Evolutionary conservation across 2,113 vertebrate species (phyloP).

Genomic region (Noturus placidus): DNA sequence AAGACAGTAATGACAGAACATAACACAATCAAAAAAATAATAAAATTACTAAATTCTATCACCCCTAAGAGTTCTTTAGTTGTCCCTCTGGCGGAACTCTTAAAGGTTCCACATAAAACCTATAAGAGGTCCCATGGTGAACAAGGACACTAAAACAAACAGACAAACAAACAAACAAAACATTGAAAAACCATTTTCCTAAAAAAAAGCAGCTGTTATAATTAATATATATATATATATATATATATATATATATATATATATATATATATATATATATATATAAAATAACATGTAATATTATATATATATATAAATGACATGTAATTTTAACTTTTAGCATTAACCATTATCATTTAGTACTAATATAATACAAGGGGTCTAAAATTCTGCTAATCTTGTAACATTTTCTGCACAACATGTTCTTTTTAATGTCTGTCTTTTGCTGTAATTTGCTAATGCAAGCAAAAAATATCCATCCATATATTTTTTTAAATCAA

Average conservation of each 20-base stretch:
- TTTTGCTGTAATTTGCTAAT: constrained; percentile 27
- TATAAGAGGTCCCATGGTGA: not conserved
- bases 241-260: too few relatives aligned
- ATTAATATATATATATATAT: too few relatives aligned
- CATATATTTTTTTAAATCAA: not conserved
- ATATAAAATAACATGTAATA: too few relatives aligned
- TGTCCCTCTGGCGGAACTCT: not conserved
- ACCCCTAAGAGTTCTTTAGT: not conserved
- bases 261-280: too few relatives aligned
- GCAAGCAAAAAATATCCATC: constrained; percentile 21
- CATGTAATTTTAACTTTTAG: not conserved
- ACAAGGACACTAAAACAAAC: not conserved
- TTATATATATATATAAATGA: too few relatives aligned
- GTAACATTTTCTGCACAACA: not conserved
- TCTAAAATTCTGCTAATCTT: not conserved
- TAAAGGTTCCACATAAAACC: not conserved
- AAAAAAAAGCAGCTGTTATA: not conserved
- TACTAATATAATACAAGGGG: not conserved
- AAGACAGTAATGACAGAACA: not conserved
- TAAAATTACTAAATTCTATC: not conserved
- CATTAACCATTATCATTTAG: not conserved
- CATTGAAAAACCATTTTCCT: not conserved
- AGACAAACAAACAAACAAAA: not conserved
- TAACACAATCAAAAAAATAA: not conserved
- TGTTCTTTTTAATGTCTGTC: not conserved